Evolutionary conservation across 2,113 vertebrate genomes (phyloP), one percentile per base, ranked within the genome.

Genomic region (Lepus timidus): DNA sequence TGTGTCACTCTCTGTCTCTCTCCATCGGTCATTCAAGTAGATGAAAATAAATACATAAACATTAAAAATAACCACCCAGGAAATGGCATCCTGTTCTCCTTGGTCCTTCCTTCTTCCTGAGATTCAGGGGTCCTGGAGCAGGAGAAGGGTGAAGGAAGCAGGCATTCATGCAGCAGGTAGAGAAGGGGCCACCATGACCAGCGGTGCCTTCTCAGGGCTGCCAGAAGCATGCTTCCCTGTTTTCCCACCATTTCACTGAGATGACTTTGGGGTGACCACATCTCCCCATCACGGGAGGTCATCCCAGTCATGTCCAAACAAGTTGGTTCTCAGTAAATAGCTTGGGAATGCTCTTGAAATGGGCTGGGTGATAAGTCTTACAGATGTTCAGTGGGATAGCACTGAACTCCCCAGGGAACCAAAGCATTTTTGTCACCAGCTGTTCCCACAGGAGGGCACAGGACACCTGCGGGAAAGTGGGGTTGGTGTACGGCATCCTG

Each of bases 261-360:
- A 76, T 55, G 65, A 65, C 70, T 81, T 73, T 88, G 71, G 49
- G 25, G 39, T 74, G 75, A 92, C 58, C 31, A 58, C 51, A 82
- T 74, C 36, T 87, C 22, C 52, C 27, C 20, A 61, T 10, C n/a
- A 44, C 0, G 58, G 85, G 74, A 61, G 52, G 52, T 71, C 67
- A 93, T 44, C 36, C 23, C 16, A n/a, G 49, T 33, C 52, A 87
- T 19, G 13, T 62, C 73, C 44, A 33, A 33, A 55, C 22, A 67
- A 83, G 27, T 29, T 44, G 49, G 19, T n/a, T 89, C 92, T 96
- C 75, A 76, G 70, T 44, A 75, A 85, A 65, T 64, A 84, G 61
- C 83, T 90, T 84, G 68, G 67, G 55, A 29, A 61, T 81, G 51
- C 75, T 95, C 85, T 83, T 83, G 75, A 90, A 70, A 76, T 90